Percentiles rank a stretch among this genome's conserved stretches.
Evolutionary conservation across 2,797 vertebrate species (phyloP).

Genomic region (Gymnothorax javanicus): DNA sequence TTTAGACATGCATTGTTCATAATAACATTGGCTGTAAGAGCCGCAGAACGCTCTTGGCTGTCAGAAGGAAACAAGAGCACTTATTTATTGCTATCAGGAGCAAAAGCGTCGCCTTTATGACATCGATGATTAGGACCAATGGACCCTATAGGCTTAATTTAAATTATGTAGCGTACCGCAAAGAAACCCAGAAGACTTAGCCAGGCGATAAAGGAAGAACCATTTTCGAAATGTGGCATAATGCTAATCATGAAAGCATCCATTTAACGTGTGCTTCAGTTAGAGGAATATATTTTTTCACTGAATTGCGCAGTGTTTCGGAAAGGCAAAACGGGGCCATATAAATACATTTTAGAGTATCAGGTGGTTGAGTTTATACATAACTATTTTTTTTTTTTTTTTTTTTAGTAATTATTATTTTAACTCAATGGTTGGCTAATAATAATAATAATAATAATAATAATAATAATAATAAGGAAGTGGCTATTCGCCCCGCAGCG

Average conservation of each 20-base stretch:
- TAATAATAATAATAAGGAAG: background rate
- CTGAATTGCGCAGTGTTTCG: background rate
- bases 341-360: background rate
- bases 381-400: background rate
- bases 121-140: background rate
- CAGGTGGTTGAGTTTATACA: background rate
- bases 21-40: background rate
- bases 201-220: background rate
- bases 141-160: background rate
- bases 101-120: background rate
- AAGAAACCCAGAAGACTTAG: background rate
- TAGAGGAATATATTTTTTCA: background rate
- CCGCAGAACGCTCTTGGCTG: background rate
- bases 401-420: background rate
- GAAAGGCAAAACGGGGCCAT: background rate
- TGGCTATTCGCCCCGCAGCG: too few species aligned
- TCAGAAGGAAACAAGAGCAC: background rate
- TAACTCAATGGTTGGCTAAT: background rate
- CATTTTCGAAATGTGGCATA: background rate
- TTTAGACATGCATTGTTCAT: conserved; percentile 20
- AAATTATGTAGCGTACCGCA: background rate
- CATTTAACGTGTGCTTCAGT: background rate
- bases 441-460: background rate
- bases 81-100: background rate
- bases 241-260: background rate